Evolutionary conservation across 2,888 invertebrate species (phyloP), one percentile per base, ranked within the genome.

Genomic region (Apocheima hispidaria): DNA sequence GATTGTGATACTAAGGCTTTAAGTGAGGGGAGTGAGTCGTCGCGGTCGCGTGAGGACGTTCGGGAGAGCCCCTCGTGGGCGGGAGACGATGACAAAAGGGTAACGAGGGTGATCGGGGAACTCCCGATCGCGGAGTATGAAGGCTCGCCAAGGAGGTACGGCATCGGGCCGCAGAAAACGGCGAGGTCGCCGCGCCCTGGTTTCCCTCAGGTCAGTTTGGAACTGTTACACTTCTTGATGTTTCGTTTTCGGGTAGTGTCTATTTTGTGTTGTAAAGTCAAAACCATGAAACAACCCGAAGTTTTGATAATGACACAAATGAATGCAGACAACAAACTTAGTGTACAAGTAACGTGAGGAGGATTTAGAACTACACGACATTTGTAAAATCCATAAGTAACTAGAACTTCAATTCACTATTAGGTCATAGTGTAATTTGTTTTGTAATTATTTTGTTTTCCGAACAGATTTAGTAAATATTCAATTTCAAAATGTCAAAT

Each of bases 71-170:
- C 87, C 2, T 81, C 84, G n/a, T 86, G 86, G 35, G 83, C 84
- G 14, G 87, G 86, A 9, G 92, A 86, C 36, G 93, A 88, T 69
- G 92, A 86, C 56, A 87, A 84, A 75, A 75, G 90, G 69, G 94
- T 95, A 36, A 93, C 95, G 61, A 92, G 95, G 76, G 95, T 96
- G 40, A 97, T 97, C 77, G 97, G 97, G 46, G 96, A 95, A 85
- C 92, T 97, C 75, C 98, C 98, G n/a, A 98, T 98, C 73, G 97
- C 98, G 18, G 97, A 98, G 80, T 98, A 98, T 82, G 97, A 98
- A 73, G 98, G 97, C 14, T 98, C 98, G 40, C 98, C 98, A 14
- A 93, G 97, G 71, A 94, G 98, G 71, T 98, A 98, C 82, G 98
- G 97, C 4, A 94, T 95, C 59, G 93, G 95, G 23, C 94, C 95